Evolutionary conservation across 2,888 invertebrate genomes (phyloP).

Genomic region (Saturnia pavonia): DNA sequence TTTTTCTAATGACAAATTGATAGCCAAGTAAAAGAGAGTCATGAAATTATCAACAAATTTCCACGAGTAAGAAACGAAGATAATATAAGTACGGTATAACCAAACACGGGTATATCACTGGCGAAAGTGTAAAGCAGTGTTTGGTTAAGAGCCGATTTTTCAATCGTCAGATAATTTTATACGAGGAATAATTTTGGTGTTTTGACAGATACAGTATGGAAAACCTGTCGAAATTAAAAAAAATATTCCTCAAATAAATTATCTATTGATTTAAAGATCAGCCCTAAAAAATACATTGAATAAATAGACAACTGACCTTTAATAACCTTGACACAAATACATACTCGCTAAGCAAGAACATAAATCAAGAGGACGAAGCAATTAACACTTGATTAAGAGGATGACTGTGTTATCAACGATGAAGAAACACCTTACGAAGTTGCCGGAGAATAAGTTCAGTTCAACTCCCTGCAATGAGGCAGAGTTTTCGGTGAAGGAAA

Average conservation of each 20-base stretch:
- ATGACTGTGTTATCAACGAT: background rate
- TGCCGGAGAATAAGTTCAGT: too few relatives aligned
- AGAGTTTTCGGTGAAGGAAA: too few relatives aligned
- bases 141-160: too few relatives aligned
- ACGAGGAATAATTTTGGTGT: too few relatives aligned
- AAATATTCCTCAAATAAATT: too few relatives aligned
- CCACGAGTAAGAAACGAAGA: background rate
- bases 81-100: background rate
- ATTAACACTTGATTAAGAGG: background rate
- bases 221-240: too few relatives aligned
- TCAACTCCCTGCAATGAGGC: too few relatives aligned
- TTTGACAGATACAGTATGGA: too few relatives aligned
- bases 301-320: background rate
- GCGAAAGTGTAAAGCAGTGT: background rate
- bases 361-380: background rate
- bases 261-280: too few relatives aligned
- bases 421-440: background rate
- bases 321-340: background rate
- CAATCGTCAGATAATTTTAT: too few relatives aligned
- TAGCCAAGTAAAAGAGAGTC: too few relatives aligned
- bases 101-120: background rate
- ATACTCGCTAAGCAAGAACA: background rate
- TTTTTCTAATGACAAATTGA: too few relatives aligned
- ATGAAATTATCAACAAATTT: background rate
- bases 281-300: background rate